phyloP scores from a whole-genome alignment of 1,140 invertebrate species.

The Diorhabda carinulata region DNA sequence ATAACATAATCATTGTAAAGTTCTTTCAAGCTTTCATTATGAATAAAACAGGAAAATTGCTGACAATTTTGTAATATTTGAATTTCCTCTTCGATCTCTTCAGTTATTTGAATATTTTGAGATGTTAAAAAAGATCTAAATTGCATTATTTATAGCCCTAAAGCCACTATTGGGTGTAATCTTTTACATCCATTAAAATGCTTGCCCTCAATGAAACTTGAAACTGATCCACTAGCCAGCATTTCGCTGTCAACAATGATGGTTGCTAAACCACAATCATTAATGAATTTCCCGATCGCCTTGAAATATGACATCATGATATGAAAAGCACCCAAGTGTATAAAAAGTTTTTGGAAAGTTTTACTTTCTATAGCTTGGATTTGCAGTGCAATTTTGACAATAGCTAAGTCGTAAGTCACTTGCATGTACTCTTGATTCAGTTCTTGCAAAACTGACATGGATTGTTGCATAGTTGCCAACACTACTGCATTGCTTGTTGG shows the following conservation, averaged over 20 bases:
- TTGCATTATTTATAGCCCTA: slow-evolving; percentile 38
- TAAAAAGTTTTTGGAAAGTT: slow-evolving; percentile 37
- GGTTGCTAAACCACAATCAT: slow-evolving; percentile 41
- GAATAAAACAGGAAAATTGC: too few relatives aligned
- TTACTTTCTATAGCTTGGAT: slow-evolving; percentile 29
- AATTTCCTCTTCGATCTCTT: slow-evolving; percentile 29
- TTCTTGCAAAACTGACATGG: too few relatives aligned
- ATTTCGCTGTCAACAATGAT: slow-evolving; percentile 42
- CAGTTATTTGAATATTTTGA: slow-evolving; percentile 25
- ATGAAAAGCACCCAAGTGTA: slow-evolving; percentile 6
- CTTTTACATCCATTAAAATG: too few relatives aligned
- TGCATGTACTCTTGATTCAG: too few relatives aligned
- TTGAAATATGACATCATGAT: background rate
- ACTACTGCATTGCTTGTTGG: slow-evolving; percentile 38
- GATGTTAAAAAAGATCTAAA: slow-evolving; percentile 12
- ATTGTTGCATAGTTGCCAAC: slow-evolving; percentile 6
- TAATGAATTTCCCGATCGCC: slow-evolving; percentile 38
- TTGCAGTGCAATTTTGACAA: slow-evolving; percentile 46
- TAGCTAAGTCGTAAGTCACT: too few relatives aligned
- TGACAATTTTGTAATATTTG: too few relatives aligned
- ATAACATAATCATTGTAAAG: too few relatives aligned
- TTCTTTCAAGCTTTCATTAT: too few relatives aligned
- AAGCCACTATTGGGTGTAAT: background rate
- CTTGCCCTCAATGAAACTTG: too few relatives aligned
- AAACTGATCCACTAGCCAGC: too few relatives aligned